Evolutionary conservation across 2,113 vertebrate genomes (phyloP), one percentile per base, ranked within the genome.

Genomic region (Vulpes lagopus): DNA sequence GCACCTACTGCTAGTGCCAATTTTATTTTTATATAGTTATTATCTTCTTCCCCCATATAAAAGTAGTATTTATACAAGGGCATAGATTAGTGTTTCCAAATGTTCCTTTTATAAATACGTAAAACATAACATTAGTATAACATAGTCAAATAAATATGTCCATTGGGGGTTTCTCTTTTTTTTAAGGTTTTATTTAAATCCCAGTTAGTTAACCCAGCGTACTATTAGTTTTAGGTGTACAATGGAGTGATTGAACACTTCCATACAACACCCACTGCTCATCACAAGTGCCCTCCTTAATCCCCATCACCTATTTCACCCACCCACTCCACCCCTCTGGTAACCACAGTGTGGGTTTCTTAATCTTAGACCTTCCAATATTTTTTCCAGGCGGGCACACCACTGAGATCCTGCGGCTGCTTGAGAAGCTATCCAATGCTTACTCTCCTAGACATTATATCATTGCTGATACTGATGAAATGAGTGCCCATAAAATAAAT

Each of bases 401-500:
- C 43, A 99, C 99, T 59, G 99, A 99, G 98, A 99, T 99, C 89
- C 98, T 99, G 87, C 99, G 99, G 67, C 98, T 99, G 92, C 98
- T 99, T 91, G 98, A 98, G 49, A 98, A 97, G 94, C 98, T 99
- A 84, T 99, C 99, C 10, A 95, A 86, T 7, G 98, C 98, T 0
- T 99, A 99, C 89, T 98, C 97, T 4, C 99, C 99, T 32, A 99
- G 99, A 57, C 99, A 99, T 96, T 99, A 99, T 35, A 89, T 99
- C 32, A 96, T 99, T 17, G 99, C 99, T 49, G 99, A 99, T 96
- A 99, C 99, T 0, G 99, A 99, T 98, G 89, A 95, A 62, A 99
- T 99, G 99, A 99, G 99, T 94, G 99, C 99, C 98, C 99, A 99
- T 73, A 99, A 99, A 96, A 99, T 99, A 95, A 57, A 83, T 89